These are phyloP conservation scores for Pterocles gutturalis DNA, from an alignment of 2,113 vertebrate genomes.

Conservation along the genomic window DNA sequence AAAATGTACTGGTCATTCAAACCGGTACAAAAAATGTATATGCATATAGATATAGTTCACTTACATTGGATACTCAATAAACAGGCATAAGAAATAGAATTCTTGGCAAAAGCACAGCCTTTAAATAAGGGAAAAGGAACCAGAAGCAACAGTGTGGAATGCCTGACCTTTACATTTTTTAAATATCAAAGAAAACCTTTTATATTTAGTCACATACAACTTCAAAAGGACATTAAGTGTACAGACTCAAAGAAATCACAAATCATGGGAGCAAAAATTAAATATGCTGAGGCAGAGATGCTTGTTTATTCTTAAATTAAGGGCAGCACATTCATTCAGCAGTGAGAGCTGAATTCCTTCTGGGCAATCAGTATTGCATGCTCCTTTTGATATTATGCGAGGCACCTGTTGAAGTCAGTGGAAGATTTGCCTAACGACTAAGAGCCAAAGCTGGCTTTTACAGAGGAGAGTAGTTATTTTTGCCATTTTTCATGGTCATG, in stretches of 20 bases:
- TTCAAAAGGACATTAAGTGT: neutral
- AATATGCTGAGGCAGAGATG: neutral
- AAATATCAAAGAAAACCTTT: neutral
- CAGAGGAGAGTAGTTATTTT: neutral
- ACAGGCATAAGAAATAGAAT: neutral
- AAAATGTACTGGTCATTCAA: neutral
- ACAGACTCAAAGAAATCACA: neutral
- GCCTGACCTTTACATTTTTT: neutral
- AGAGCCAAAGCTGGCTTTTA: neutral
- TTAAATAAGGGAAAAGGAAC: neutral
- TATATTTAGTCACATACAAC: neutral
- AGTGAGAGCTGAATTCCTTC: neutral
- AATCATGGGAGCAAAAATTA: neutral
- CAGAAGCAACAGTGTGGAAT: neutral
- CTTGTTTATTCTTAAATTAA: neutral
- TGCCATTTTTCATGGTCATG: neutral
- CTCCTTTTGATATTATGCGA: neutral
- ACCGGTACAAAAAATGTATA: neutral
- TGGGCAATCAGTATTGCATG: neutral
- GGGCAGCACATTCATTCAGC: neutral
- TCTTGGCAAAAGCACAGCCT: neutral
- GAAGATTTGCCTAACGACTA: neutral
- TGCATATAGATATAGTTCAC: neutral
- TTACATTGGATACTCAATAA: neutral
- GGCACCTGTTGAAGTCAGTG: neutral